phyloP scores from a whole-genome alignment of 2,888 invertebrate species.

The Mechanitis messenoides region DNA sequence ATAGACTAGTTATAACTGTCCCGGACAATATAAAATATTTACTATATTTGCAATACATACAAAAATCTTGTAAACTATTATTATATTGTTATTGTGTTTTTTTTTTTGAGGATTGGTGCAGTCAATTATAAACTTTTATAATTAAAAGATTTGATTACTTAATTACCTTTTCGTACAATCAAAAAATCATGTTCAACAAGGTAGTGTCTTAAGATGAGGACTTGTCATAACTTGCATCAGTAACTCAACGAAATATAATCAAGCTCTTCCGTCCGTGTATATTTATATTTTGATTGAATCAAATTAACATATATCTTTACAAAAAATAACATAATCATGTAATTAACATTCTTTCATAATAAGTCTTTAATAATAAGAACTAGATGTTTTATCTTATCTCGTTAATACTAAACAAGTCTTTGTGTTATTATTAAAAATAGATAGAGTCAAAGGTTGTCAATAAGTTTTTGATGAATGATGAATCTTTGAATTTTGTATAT shows the following conservation, averaged over 20 bases:
- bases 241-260: slow-evolving; percentile 23
- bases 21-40: not conserved
- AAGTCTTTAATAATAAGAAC: too few species aligned
- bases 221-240: slow-evolving; percentile 26
- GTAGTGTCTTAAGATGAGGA: slow-evolving; percentile 19
- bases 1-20: not conserved
- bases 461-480: not conserved
- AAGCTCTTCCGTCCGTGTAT: slow-evolving; percentile 32
- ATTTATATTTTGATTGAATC: slow-evolving; percentile 8
- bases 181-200: slow-evolving; percentile 12
- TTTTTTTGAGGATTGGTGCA: not conserved
- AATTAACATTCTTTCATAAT: too few species aligned
- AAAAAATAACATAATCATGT: too few species aligned
- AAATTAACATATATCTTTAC: too few species aligned
- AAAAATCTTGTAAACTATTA: too few species aligned
- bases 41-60: too few species aligned
- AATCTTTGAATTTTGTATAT: not conserved
- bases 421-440: too few species aligned
- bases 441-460: too few species aligned
- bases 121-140: not conserved
- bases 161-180: slow-evolving; percentile 13
- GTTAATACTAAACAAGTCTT: too few species aligned
- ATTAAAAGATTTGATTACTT: slow-evolving; percentile 1
- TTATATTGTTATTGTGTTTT: too few species aligned
- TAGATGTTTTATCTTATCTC: too few species aligned